Evolutionary conservation across 1,140 invertebrate species (phyloP).

Genomic region (Proctacanthus coquilletti): DNA sequence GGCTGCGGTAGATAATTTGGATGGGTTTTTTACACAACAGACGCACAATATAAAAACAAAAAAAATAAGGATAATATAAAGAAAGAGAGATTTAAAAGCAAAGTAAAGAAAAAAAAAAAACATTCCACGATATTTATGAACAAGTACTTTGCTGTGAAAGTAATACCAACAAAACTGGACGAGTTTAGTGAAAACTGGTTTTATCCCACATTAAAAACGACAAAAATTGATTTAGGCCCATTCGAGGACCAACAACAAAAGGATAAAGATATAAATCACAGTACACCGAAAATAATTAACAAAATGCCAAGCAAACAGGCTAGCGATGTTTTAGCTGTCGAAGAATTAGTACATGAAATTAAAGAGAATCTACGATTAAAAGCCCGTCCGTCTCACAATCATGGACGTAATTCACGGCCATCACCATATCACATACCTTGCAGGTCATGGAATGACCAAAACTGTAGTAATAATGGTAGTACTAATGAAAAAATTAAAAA

Average conservation of each 20-base stretch:
- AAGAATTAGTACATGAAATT: slow-evolving; percentile 50
- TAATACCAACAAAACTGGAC: neutral
- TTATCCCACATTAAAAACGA: neutral
- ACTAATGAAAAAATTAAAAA: slow-evolving; percentile 11
- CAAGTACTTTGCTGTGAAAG: neutral
- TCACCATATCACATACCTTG: slow-evolving; percentile 44
- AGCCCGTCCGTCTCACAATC: slow-evolving; percentile 30
- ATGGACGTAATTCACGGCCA: slow-evolving; percentile 32
- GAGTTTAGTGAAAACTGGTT: neutral
- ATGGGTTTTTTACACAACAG: too few relatives aligned
- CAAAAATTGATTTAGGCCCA: neutral
- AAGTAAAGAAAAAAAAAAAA: neutral
- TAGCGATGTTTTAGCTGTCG: slow-evolving; percentile 34
- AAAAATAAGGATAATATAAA: too few relatives aligned
- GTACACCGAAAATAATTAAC: neutral
- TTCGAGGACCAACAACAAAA: too few relatives aligned
- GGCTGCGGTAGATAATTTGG: too few relatives aligned
- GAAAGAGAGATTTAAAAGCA: too few relatives aligned
- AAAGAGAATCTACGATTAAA: slow-evolving; percentile 50
- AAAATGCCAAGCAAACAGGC: slow-evolving; percentile 9
- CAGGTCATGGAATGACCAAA: slow-evolving; percentile 30
- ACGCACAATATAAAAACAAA: too few relatives aligned
- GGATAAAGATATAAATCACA: neutral
- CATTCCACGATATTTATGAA: neutral
- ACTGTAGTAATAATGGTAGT: neutral